phyloP scores from a whole-genome alignment of 2,888 invertebrate species.

The Onthophagus sagittarius region DNA sequence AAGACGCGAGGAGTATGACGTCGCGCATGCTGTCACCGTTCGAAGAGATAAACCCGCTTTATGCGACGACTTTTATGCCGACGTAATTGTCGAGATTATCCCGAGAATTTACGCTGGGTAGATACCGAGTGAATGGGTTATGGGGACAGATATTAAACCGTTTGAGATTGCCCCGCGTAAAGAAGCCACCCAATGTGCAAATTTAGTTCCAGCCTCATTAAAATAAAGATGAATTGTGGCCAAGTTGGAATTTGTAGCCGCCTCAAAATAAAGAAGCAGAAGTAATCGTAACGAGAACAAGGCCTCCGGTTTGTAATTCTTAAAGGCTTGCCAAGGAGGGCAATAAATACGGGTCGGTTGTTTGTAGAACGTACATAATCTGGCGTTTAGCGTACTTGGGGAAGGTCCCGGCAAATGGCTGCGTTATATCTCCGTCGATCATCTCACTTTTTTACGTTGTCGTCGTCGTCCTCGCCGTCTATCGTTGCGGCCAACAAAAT shows the following conservation, averaged over 20 bases:
- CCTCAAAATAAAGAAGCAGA: neutral
- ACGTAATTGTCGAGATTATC: neutral
- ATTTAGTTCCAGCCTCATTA: neutral
- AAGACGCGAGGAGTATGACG: neutral
- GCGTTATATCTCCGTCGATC: neutral
- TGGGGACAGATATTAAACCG: neutral
- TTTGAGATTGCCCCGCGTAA: neutral
- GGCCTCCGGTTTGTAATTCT: neutral
- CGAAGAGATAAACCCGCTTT: neutral
- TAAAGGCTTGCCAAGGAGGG: neutral
- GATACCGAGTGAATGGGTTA: neutral
- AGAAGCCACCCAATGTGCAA: neutral
- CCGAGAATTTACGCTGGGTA: neutral
- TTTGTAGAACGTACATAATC: neutral
- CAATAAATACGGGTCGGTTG: neutral
- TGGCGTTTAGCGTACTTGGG: neutral
- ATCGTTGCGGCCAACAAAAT: neutral
- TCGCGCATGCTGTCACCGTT: neutral
- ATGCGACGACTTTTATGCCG: neutral
- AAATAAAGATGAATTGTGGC: neutral
- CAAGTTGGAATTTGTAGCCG: neutral
- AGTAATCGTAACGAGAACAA: neutral
- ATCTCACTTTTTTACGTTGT: neutral
- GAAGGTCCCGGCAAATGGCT: neutral
- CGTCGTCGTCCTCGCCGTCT: neutral